Base-by-base conservation (phyloP, 2,797 vertebrate species). In the Syngnathus acus region DNA sequence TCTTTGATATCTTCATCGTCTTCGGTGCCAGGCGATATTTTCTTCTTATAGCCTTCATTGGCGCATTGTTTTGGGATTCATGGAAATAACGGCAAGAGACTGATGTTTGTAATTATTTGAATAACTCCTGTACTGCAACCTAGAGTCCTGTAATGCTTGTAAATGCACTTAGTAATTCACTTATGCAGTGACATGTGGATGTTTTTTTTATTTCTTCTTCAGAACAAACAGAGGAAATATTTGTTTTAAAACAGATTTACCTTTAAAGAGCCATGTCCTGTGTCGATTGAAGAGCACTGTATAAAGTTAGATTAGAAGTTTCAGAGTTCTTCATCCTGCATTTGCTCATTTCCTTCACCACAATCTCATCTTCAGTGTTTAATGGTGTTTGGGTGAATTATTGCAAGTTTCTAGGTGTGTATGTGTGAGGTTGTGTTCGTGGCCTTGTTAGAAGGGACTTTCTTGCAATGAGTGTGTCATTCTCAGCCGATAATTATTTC, bases 401-500 rank as follows among this genome's bases (percentile, higher is more conserved):
- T 77, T 74, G 76, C 75, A 79, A 45, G 59, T 72, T 77, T 65
- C 39, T 16, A 57, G 8, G 13, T 47, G 21, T 47, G 65, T 37
- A 17, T n/a, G 62, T 39, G 62, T 47, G 58, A 45, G 55, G 32
- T 32, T 51, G 32, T 64, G 47, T 66, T 55, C 47, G 42, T 64
- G 65, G 51, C 83, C 73, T 78, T 79, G 81, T 87, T 84, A 78
- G 79, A 83, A 80, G 68, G 66, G 72, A 71, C 70, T 71, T 78
- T 84, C 85, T 87, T 75, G 74, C 77, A 38, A 73, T 43, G 16
- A 45, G 51, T 66, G 59, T 55, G 73, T 69, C 65, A n/a, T 54
- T 73, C 73, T 68, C 62, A 77, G 69, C 77, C 83, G 87, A 87
- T 88, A 87, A 88, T 90, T 81, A 88, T 89, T 90, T 85, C 84